Evolutionary conservation across 2,888 invertebrate genomes (phyloP), one percentile per base, ranked within the genome.

Genomic region (Brenthis daphne): DNA sequence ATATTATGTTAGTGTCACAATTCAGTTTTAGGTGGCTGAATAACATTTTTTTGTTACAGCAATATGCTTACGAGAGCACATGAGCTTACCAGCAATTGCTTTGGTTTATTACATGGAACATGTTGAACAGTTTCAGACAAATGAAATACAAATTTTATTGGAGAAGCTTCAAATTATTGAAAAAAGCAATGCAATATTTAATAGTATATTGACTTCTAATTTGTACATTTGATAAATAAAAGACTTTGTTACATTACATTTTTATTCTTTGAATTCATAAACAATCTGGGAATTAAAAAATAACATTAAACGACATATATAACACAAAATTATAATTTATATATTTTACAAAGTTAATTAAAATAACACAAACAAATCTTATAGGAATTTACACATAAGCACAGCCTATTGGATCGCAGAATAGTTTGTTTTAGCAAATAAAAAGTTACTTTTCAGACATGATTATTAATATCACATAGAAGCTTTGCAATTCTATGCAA

Each of bases 331-430:
- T 81, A 85, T 81, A 82, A 80, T 79, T 72, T 74, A 79, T 78
- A 78, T 80, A 77, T 72, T 76, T 75, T 77, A 77, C 80, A 78
- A 82, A 79, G 78, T 77, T 75, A 80, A 74, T 74, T 79, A 82
- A 81, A 78, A 78, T 80, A 84, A 84, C 80, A 80, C 80, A 80
- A 77, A 79, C 80, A 75, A 85, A 83, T 82, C 77, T 80, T 81
- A 83, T 77, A 81, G 75, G 37, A 85, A 80, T 80, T 79, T 77
- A 82, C 84, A 87, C 80, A 87, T 82, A 85, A 88, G 85, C 92
- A 92, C 92, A 92, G 92, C 92, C 92, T 89, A 88, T 89, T 88
- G 85, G 85, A 92, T 92, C 89, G 91, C 91, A 92, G 90, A 90
- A 85, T 85, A 86, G 87, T 88, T 88, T 85, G 83, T 43, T 82